phyloP scores from a whole-genome alignment of 2,888 invertebrate genomes.

The Synergus itoensis region DNA sequence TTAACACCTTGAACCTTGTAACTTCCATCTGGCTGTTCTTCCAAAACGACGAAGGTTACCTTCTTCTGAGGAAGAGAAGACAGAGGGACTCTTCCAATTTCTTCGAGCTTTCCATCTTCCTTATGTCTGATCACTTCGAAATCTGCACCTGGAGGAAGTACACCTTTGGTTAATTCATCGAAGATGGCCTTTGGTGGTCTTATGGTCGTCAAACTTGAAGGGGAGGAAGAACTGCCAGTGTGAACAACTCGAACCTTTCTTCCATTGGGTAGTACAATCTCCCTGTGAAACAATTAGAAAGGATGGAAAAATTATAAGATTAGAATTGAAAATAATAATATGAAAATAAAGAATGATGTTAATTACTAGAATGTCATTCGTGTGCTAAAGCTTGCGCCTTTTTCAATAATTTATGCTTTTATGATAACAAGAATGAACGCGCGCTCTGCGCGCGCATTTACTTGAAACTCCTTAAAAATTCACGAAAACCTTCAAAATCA shows the following conservation, averaged over 20 bases:
- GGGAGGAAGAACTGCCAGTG: constrained; percentile 64
- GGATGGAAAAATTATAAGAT: background rate
- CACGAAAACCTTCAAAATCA: too few species aligned
- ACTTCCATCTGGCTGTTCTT: constrained; percentile 91
- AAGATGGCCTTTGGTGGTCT: constrained; percentile 84
- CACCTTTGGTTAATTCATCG: constrained; percentile 89
- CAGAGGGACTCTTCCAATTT: constrained; percentile 82
- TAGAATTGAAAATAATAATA: too few species aligned
- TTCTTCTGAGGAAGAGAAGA: constrained; percentile 85
- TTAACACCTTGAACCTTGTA: constrained; percentile 91
- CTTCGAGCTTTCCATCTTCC: constrained; percentile 86
- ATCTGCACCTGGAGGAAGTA: constrained; percentile 88
- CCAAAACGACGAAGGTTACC: constrained; percentile 91
- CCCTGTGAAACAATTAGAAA: constrained; percentile 74
- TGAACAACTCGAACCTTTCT: constrained; percentile 84
- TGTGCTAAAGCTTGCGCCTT: too few species aligned
- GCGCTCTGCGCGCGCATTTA: too few species aligned
- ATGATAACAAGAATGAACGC: too few species aligned
- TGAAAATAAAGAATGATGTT: too few species aligned
- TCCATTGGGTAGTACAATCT: constrained; percentile 86
- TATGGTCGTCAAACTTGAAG: constrained; percentile 78
- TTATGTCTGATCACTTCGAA: constrained; percentile 90
- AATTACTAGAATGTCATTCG: too few species aligned
- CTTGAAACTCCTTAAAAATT: too few species aligned
- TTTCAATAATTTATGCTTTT: too few species aligned